A percentile compares a stretch with the other conserved stretches of the same genome.
Evolutionary conservation across 2,113 vertebrate species (phyloP).

Genomic region (Ceratotherium simum): DNA sequence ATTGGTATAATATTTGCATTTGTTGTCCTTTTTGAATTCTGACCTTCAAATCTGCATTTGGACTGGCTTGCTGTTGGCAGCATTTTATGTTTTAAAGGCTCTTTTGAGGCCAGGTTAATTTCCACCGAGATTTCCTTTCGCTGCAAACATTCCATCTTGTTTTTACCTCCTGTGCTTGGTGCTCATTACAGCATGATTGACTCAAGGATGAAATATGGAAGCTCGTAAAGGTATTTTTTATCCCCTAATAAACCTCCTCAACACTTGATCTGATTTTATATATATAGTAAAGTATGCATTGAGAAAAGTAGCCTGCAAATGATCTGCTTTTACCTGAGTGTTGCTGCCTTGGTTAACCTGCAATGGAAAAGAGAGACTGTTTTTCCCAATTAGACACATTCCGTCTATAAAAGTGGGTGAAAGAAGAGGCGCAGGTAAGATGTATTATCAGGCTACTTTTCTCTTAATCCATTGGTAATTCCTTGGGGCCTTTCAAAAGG

Average conservation of each 20-base stretch:
- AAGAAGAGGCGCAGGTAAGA: background rate
- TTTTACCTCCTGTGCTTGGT: slow-evolving; percentile 57
- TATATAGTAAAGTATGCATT: slow-evolving; percentile 34
- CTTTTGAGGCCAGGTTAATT: slow-evolving; percentile 76
- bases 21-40: slow-evolving; percentile 66
- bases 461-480: background rate
- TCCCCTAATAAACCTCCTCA: slow-evolving; percentile 57
- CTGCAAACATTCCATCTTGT: slow-evolving; percentile 70
- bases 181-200: slow-evolving; percentile 76
- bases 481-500: background rate
- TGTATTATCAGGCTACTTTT: background rate
- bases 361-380: background rate
- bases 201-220: slow-evolving; percentile 68
- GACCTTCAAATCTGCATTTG: slow-evolving; percentile 69
- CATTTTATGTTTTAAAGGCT: slow-evolving; percentile 63
- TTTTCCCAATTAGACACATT: slow-evolving; percentile 49
- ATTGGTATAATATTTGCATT: slow-evolving; percentile 60
- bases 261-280: slow-evolving; percentile 62
- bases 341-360: slow-evolving; percentile 52
- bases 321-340: background rate
- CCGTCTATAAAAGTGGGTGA: background rate
- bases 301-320: background rate
- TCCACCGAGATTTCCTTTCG: slow-evolving; percentile 72
- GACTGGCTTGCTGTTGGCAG: slow-evolving; percentile 61
- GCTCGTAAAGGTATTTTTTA: slow-evolving; percentile 55